Conservation (phyloP, 2,113 vertebrate genomes). For the Electrona antarctica region DNA sequence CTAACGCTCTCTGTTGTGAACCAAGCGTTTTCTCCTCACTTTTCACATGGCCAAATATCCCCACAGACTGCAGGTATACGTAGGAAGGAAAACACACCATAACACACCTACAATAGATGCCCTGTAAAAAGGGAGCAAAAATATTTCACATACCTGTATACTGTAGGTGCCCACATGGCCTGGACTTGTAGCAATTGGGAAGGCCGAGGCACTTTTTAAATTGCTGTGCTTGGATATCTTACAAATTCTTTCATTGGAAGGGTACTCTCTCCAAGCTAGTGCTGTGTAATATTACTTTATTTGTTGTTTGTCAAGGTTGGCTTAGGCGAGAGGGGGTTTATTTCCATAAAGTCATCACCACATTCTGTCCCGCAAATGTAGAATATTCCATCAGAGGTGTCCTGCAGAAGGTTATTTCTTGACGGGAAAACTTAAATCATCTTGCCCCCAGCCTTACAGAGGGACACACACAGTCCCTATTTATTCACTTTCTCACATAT, state of each 20-base stretch:
- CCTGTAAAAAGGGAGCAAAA: conserved; percentile 35
- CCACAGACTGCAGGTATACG: conserved; percentile 17
- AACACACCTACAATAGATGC: conserved; percentile 4
- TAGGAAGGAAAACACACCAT: conserved; percentile 23
- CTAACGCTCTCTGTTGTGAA: conserved; percentile 37
- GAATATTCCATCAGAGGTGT: conserved; percentile 21
- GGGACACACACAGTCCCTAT: too few species aligned
- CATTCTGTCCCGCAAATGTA: conserved; percentile 19
- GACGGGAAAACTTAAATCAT: not conserved
- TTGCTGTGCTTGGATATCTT: conserved; percentile 14
- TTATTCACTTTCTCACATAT: too few species aligned
- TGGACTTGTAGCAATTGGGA: too few species aligned
- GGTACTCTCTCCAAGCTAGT: not conserved
- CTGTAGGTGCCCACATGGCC: conserved; percentile 22
- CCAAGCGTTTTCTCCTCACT: conserved; percentile 25
- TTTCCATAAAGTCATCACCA: conserved; percentile 27
- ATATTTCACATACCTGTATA: conserved; percentile 33
- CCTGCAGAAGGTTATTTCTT: conserved; percentile 5
- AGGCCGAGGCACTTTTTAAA: conserved; percentile 10
- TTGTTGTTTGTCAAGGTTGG: conserved; percentile 15
- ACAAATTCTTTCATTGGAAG: conserved; percentile 24
- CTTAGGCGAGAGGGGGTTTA: not conserved
- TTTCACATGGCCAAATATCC: conserved; percentile 12
- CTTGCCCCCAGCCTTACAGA: too few species aligned
- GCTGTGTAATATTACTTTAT: conserved; percentile 9